phyloP scores from a whole-genome alignment of 2,888 invertebrate genomes.

The Sabatieria punctata region DNA sequence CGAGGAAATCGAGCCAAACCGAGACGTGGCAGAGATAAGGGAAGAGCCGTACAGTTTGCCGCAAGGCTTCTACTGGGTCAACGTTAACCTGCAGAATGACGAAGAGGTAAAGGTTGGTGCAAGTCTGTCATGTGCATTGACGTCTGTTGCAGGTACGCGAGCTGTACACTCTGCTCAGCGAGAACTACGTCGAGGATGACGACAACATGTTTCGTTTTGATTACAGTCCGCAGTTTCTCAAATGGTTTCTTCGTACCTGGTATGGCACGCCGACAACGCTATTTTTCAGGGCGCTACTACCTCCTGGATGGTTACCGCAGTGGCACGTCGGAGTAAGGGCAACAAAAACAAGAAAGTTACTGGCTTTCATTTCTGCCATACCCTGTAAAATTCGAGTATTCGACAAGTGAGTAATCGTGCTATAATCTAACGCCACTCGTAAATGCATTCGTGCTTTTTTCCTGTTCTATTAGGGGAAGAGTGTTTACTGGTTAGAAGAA shows the following conservation, averaged over 20 bases:
- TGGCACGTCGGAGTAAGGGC: conserved; percentile 98
- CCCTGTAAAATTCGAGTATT: conserved; percentile 81
- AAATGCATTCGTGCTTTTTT: too few relatives aligned
- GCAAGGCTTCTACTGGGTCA: conserved; percentile 83
- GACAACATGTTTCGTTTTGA: conserved; percentile 98
- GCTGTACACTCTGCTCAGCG: conserved; percentile 75
- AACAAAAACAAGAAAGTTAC: conserved; percentile 69
- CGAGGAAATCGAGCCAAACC: conserved; percentile 76
- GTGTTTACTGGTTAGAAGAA: too few relatives aligned
- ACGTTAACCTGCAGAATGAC: conserved; percentile 50
- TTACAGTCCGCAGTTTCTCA: conserved; percentile 86
- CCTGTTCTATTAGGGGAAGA: too few relatives aligned
- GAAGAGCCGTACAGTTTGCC: conserved; percentile 81
- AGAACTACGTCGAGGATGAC: conserved; percentile 97
- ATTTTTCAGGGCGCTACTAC: conserved; percentile 63
- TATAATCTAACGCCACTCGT: too few relatives aligned
- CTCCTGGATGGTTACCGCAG: conserved; percentile 84
- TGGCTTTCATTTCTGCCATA: conserved; percentile 96
- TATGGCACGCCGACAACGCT: not conserved
- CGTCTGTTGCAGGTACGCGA: conserved; percentile 49
- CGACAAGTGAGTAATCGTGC: conserved; percentile 52
- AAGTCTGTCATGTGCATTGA: not conserved
- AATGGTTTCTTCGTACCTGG: conserved; percentile 49
- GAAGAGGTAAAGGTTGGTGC: conserved; percentile 13
- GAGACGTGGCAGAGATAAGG: conserved; percentile 60